Conservation (phyloP, 2,113 vertebrate genomes). For the Pelecanoides urinatrix region DNA sequence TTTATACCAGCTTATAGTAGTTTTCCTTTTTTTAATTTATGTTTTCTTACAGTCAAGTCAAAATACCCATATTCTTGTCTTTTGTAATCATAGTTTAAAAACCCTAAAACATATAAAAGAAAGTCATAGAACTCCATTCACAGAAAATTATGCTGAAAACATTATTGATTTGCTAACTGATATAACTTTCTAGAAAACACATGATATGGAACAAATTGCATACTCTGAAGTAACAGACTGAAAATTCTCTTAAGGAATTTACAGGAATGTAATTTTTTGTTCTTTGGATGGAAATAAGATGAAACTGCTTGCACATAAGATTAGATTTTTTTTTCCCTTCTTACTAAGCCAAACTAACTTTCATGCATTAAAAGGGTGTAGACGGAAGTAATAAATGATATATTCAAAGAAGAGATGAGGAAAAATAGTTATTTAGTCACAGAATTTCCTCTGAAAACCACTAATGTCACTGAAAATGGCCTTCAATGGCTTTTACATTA, state of each 20-base stretch:
- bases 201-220: background rate
- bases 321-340: background rate
- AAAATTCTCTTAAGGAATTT: background rate
- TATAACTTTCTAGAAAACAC: background rate
- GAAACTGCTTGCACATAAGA: background rate
- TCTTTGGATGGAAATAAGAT: background rate
- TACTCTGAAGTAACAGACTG: background rate
- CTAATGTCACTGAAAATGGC: background rate
- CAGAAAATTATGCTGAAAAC: background rate
- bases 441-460: background rate
- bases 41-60: background rate
- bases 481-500: background rate
- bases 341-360: background rate
- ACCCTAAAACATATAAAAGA: background rate
- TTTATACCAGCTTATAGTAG: background rate
- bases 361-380: background rate
- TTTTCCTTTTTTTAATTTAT: background rate
- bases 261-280: background rate
- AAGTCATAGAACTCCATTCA: background rate
- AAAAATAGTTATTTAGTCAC: background rate
- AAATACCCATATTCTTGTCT: background rate
- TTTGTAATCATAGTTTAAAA: background rate
- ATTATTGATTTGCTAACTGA: background rate
- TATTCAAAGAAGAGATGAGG: background rate
- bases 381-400: background rate